Evolutionary conservation across 2,113 vertebrate genomes (phyloP), one percentile per base, ranked within the genome.

Genomic region (Lethenteron reissneri): DNA sequence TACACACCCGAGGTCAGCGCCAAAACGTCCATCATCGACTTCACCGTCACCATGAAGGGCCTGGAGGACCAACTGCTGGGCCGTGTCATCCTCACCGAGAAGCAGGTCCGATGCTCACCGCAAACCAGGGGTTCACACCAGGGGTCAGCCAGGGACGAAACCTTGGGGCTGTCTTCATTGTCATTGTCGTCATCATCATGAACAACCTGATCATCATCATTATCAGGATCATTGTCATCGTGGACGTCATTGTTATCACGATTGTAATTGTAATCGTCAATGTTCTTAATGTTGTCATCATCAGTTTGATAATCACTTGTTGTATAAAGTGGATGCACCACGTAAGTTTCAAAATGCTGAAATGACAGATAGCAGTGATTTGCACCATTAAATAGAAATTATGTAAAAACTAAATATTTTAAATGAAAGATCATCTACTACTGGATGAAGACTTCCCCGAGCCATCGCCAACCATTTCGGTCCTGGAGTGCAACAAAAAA

Each of bases 1-100:
- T 88, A 85, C 77, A 87, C 83, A 57, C 87, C 87, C 4, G 86
- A 88, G 80, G 80, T 88, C 41, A 85, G 80, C 72, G 86, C 86
- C 72, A 83, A 82, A 75, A 81, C 84, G 1, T 80, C 83, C 2
- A 80, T 88, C 73, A 85, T 88, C 62, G 87, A 88, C 75, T 88
- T 88, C 74, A 88, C 84, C 1, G 85, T 88, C 62, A 87, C 85
- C 41, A 74, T 82, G 80, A 80, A 79, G 76, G 86, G 86, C 1
- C 77, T 88, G 71, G 85, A 88, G 79, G 83, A 88, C 78, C 87
- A 88, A 74, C 82, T 88, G 57, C 84, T 88, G 76, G 86, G 86
- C 9, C 80, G 84, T 8, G 85, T 87, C 71, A 88, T 88, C 71
- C 81, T 82, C 71, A 83, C 80, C 60, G 86, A 88, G 80, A 88